Percentiles rank a stretch among this genome's conserved stretches.
Evolutionary conservation across 1,140 invertebrate species (phyloP).

Genomic region (Aphelenchoides besseyi): DNA sequence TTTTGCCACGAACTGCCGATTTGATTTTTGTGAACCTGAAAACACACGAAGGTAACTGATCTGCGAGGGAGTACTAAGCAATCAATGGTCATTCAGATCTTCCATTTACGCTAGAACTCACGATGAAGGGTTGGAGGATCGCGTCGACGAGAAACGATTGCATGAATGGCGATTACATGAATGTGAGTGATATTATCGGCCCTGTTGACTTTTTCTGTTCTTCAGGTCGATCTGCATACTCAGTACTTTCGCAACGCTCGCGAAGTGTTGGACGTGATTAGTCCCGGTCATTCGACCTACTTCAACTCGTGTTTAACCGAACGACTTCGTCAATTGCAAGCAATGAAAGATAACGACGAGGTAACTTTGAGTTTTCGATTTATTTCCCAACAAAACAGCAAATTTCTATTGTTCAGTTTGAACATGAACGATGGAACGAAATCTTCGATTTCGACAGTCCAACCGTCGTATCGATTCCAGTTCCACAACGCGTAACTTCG

Average conservation of each 20-base stretch:
- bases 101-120: constrained; percentile 57
- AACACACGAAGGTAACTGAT: constrained; percentile 56
- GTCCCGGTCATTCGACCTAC: constrained; percentile 33
- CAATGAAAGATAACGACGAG: constrained; percentile 30
- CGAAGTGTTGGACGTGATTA: constrained; percentile 49
- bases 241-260: constrained; percentile 56
- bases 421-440: background rate
- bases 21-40: constrained; percentile 61
- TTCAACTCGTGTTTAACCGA: constrained; percentile 53
- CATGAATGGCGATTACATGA: constrained; percentile 60
- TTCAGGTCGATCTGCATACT: constrained; percentile 56
- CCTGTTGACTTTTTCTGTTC: background rate
- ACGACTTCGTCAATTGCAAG: constrained; percentile 39
- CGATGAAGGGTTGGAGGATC: constrained; percentile 61
- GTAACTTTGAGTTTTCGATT: constrained; percentile 6
- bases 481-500: background rate
- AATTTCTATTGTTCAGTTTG: background rate
- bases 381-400: background rate
- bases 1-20: constrained; percentile 56
- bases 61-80: background rate
- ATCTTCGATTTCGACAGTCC: background rate
- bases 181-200: constrained; percentile 25
- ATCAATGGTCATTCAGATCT: constrained; percentile 43
- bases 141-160: constrained; percentile 54
- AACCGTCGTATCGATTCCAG: background rate